Evolutionary conservation across 2,113 vertebrate species (phyloP).

Genomic region (Onychostoma macrolepis): DNA sequence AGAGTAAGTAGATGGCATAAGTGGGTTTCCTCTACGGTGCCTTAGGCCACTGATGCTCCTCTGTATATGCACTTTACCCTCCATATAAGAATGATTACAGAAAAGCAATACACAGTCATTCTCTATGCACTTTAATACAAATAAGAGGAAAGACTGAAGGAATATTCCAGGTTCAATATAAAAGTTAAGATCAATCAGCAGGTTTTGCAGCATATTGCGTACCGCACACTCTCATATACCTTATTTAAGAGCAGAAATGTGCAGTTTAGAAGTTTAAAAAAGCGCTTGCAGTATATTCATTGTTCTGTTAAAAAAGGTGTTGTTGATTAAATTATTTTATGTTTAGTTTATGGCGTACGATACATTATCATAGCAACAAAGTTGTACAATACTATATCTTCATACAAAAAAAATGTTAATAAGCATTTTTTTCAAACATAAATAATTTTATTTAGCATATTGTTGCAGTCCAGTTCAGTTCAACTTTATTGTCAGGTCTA

Average conservation of each 20-base stretch:
- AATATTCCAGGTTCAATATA: neutral
- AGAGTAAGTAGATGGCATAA: constrained; percentile 73
- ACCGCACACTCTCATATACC: neutral
- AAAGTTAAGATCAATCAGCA: neutral
- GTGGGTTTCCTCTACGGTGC: neutral
- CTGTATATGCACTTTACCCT: neutral
- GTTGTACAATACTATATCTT: too few species aligned
- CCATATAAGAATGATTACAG: neutral
- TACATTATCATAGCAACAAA: too few species aligned
- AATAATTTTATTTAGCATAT: too few species aligned
- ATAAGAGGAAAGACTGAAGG: neutral
- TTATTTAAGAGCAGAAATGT: neutral
- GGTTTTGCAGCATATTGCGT: neutral
- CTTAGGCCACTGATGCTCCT: constrained; percentile 1
- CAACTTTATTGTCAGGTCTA: too few species aligned
- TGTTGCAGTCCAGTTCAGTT: too few species aligned
- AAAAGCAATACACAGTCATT: neutral
- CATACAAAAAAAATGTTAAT: too few species aligned
- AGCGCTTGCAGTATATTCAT: neutral
- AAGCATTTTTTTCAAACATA: too few species aligned
- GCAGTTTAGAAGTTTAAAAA: neutral
- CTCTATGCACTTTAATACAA: neutral
- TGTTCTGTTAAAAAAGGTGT: neutral
- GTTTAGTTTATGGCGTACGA: neutral
- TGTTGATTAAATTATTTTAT: neutral